phyloP scores from a whole-genome alignment of 2,888 invertebrate genomes.

The Neoascia interrupta region DNA sequence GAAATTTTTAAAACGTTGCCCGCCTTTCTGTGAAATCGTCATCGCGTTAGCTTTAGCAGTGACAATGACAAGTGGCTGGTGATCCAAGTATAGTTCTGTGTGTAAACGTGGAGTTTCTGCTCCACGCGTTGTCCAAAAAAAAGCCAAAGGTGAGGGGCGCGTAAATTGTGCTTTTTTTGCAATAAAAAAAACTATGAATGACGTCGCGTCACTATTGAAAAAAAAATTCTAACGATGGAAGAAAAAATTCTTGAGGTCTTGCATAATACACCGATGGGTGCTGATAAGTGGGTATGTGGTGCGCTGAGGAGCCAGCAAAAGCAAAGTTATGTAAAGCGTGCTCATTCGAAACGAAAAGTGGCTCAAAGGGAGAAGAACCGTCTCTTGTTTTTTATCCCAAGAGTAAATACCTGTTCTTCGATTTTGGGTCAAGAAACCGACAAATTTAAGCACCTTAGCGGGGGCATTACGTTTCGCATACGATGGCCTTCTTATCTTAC shows the following conservation, averaged over 20 bases:
- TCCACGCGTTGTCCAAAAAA: slow-evolving; percentile 16
- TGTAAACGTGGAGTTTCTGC: slow-evolving; percentile 56
- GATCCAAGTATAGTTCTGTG: slow-evolving; percentile 20
- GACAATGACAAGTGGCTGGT: slow-evolving; percentile 51
- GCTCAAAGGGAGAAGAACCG: background rate
- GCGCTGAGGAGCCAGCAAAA: background rate
- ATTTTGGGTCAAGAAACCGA: slow-evolving; percentile 38
- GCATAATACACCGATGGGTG: slow-evolving; percentile 43
- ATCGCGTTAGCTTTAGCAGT: background rate
- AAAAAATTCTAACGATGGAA: background rate
- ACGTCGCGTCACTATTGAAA: background rate
- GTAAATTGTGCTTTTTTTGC: background rate
- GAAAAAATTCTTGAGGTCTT: slow-evolving; percentile 32
- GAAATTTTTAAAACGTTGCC: background rate
- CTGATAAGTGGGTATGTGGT: background rate
- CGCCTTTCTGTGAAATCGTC: slow-evolving; percentile 8
- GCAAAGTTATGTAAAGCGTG: slow-evolving; percentile 48
- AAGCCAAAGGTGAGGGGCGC: background rate
- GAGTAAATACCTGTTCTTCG: background rate
- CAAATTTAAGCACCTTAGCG: background rate
- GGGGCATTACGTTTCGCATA: background rate
- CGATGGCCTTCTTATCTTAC: background rate
- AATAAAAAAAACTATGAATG: background rate
- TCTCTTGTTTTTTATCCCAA: too few relatives aligned
- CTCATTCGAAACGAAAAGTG: background rate